These are phyloP conservation scores for Plutella xylostella DNA, from an alignment of 2,888 invertebrate species.

Conservation along the genomic window DNA sequence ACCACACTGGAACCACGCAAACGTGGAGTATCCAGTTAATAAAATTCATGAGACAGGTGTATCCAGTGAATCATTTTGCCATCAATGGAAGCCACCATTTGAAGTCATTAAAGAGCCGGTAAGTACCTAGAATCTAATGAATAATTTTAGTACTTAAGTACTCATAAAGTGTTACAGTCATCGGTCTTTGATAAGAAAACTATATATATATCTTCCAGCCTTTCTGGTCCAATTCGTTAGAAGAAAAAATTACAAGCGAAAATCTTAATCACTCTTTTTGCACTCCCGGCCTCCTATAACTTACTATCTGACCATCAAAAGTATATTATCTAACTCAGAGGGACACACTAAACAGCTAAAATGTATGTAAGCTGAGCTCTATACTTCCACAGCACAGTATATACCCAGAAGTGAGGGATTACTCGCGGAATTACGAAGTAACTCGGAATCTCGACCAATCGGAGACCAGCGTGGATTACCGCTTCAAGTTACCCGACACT, in stretches of 20 bases:
- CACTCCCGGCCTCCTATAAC: neutral
- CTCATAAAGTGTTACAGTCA: too few species aligned
- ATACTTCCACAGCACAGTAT: neutral
- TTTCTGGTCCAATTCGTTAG: too few species aligned
- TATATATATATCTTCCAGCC: too few species aligned
- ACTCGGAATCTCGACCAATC: slow-evolving; percentile 36
- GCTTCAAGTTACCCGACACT: slow-evolving; percentile 34
- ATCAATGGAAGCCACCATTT: slow-evolving; percentile 33
- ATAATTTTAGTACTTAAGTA: too few species aligned
- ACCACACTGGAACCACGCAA: slow-evolving; percentile 40
- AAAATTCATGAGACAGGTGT: slow-evolving; percentile 32
- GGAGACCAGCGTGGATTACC: slow-evolving; percentile 35
- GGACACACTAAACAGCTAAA: too few species aligned
- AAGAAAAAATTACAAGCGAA: too few species aligned
- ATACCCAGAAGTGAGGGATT: slow-evolving; percentile 29
- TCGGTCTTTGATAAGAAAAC: too few species aligned
- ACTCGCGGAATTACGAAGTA: slow-evolving; percentile 39
- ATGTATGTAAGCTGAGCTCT: neutral
- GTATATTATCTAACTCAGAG: too few species aligned
- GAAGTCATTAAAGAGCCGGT: slow-evolving; percentile 35
- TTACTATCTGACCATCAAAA: too few species aligned
- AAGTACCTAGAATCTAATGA: too few species aligned
- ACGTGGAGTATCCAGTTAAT: slow-evolving; percentile 40
- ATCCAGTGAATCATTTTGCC: slow-evolving; percentile 40
- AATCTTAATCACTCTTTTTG: too few species aligned